phyloP scores from a whole-genome alignment of 2,113 vertebrate genomes.

The Bambusicola thoracicus region DNA sequence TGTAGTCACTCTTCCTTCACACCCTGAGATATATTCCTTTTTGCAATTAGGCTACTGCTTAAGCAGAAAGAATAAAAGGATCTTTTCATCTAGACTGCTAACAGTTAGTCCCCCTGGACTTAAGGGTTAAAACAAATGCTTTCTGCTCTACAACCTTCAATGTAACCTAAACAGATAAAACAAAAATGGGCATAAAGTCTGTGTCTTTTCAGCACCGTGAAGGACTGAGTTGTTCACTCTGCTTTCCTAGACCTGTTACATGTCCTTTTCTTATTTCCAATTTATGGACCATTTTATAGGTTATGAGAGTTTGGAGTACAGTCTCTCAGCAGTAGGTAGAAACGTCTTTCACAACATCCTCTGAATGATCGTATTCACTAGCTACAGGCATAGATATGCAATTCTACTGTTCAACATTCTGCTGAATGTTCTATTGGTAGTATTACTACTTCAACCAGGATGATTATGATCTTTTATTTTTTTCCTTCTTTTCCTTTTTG shows the following conservation, averaged over 20 bases:
- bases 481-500: accelerated
- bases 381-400: not conserved
- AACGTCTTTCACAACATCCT: not conserved
- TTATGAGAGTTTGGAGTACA: not conserved
- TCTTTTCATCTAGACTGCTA: not conserved
- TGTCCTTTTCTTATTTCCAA: not conserved
- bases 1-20: not conserved
- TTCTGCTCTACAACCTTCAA: not conserved
- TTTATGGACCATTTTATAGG: not conserved
- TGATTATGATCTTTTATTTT: not conserved
- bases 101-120: not conserved
- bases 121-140: accelerated
- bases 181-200: accelerated
- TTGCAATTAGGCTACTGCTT: not conserved
- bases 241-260: accelerated
- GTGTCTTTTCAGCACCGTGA: not conserved
- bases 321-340: not conserved
- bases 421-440: accelerated
- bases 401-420: accelerated
- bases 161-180: not conserved
- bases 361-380: not conserved
- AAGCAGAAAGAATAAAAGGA: not conserved
- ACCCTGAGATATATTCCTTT: too few relatives aligned
- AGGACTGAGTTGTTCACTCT: not conserved
- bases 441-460: not conserved